Base-by-base conservation (phyloP, 64 coral and sea anemone genomes). In the Porites lutea region DNA sequence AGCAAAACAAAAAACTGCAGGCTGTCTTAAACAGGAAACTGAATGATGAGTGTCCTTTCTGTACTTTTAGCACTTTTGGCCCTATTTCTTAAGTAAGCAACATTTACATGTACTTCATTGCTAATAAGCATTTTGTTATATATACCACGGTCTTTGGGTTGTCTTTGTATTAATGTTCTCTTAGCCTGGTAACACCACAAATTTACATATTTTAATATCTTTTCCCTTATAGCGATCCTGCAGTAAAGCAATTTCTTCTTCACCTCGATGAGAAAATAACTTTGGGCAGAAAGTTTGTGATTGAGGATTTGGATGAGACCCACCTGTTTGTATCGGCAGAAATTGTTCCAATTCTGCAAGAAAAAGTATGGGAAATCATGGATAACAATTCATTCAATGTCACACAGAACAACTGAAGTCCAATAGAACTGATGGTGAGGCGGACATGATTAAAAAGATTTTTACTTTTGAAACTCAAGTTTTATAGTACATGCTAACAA, bases 361-460 rank as follows among this genome's bases (percentile, higher is more conserved):
- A 99, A 48, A 99, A 96, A 94, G 97, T 98, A 0, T 98, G 97
- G 97, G 97, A 98, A 74, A 88, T 98, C 1, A 98, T 98, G 97
- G 97, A 98, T 82, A 95, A 88, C 20, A 98, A 98, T 57, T 98
- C 97, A 13, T 99, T 99, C 53, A 99, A 92, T 52, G 47, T 94
- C 18, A 71, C 94, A 8, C 95, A 96, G 66, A 86, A 51, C 53
- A 91, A 87, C 48, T 96, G 77, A 84, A 51, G 6, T n/a, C 48
- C 45, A 65, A 48, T 53, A 2, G 8, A 50, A n/a, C 43, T 52
- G 46, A 10, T 5, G 18, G 53, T 10, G 8, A 2, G 46, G 20
- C 4, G 16, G 52, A 15, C 64, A 55, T 55, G 5, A 7, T 11
- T 7, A 55, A 7, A 11, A 5, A 7, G 53, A 79, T 55, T 55